Evolutionary conservation across 2,113 vertebrate species (phyloP).

Genomic region (Paedocypris sp.): DNA sequence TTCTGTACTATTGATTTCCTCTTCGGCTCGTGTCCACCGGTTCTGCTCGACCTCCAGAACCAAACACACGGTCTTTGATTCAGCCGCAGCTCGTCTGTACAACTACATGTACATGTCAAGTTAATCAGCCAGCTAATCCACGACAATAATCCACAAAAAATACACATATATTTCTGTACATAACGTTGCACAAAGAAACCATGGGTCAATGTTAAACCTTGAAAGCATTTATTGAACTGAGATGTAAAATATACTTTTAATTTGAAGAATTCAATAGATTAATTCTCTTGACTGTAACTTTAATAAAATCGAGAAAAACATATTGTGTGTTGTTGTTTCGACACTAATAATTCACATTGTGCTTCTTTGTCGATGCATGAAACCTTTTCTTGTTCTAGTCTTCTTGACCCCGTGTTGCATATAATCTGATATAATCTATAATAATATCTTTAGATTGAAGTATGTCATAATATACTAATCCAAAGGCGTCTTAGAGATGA

Average conservation of each 20-base stretch:
- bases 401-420: slow-evolving; percentile 71
- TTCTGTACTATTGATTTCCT: too few relatives aligned
- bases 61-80: too few relatives aligned
- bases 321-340: slow-evolving; percentile 52
- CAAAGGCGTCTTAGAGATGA: slow-evolving; percentile 12
- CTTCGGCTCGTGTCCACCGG: too few relatives aligned
- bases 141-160: not conserved
- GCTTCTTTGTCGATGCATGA: slow-evolving; percentile 67
- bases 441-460: slow-evolving; percentile 31
- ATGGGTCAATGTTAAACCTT: too few relatives aligned
- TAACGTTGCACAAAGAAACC: too few relatives aligned
- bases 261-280: slow-evolving; percentile 17
- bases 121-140: too few relatives aligned
- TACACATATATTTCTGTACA: slow-evolving; percentile 57
- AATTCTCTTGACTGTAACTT: slow-evolving; percentile 24
- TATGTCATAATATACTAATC: slow-evolving; percentile 34
- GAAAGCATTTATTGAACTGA: slow-evolving; percentile 84
- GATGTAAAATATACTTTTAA: slow-evolving; percentile 71
- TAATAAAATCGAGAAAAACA: slow-evolving; percentile 70
- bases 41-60: too few relatives aligned
- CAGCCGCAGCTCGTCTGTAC: too few relatives aligned
- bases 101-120: too few relatives aligned
- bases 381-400: slow-evolving; percentile 43
- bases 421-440: slow-evolving; percentile 36
- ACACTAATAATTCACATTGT: slow-evolving; percentile 67